Percentiles rank a stretch among this genome's conserved stretches.
phyloP scores from a whole-genome alignment of 2,797 vertebrate genomes.

The Thamnophis elegans region DNA sequence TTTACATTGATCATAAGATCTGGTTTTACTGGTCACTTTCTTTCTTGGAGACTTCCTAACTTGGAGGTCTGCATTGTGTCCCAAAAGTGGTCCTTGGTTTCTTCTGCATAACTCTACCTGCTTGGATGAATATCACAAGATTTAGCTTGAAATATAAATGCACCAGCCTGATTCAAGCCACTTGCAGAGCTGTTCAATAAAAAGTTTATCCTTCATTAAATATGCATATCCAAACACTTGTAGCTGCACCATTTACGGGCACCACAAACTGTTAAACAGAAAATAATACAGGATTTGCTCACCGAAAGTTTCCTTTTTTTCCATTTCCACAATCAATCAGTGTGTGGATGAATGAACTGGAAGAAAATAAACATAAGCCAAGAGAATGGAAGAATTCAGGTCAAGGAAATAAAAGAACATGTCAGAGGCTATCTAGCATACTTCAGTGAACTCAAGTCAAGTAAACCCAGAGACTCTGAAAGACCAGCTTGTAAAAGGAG shows the following conservation, averaged over 20 bases:
- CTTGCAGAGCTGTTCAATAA: background rate
- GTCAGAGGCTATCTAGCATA: constrained; percentile 8
- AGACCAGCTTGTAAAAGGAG: background rate
- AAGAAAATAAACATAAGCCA: background rate
- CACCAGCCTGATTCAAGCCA: background rate
- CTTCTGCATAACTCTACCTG: background rate
- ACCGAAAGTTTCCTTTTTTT: background rate
- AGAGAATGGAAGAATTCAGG: background rate
- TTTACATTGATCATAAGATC: background rate
- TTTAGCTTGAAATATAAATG: background rate
- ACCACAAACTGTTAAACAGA: background rate
- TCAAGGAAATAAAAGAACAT: constrained; percentile 13
- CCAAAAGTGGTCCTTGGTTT: background rate
- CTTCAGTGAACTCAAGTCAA: constrained; percentile 1
- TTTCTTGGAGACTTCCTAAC: background rate
- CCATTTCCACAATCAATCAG: background rate
- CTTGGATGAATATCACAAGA: background rate
- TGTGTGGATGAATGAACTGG: background rate
- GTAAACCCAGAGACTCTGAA: constrained; percentile 9
- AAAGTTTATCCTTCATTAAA: background rate
- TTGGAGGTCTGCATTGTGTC: background rate
- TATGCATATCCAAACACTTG: constrained; percentile 1
- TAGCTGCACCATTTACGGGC: background rate
- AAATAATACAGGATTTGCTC: background rate
- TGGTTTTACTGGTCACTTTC: background rate